Percentiles rank a stretch among this genome's conserved stretches.
phyloP scores from a whole-genome alignment of 2,888 invertebrate species.

The Eledone cirrhosa region DNA sequence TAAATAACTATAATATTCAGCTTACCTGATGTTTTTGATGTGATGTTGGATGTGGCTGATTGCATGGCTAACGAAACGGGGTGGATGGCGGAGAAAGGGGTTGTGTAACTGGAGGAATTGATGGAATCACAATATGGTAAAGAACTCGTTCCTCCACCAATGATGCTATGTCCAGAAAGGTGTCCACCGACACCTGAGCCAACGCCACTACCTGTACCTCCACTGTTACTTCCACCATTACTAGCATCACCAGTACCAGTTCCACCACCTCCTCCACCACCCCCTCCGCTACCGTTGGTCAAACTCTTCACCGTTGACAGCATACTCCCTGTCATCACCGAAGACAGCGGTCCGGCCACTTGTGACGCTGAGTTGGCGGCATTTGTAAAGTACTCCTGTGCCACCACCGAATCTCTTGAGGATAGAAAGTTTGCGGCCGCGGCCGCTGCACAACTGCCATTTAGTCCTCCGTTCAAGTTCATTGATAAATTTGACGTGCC shows the following conservation, averaged over 20 bases:
- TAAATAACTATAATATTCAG: too few species aligned
- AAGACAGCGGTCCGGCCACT: conserved; percentile 18
- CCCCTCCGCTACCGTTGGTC: neutral
- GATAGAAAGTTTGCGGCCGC: conserved; percentile 18
- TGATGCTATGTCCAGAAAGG: neutral
- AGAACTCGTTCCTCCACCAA: neutral
- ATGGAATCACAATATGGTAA: conserved; percentile 23
- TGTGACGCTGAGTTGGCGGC: conserved; percentile 25
- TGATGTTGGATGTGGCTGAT: neutral
- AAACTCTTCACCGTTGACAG: neutral
- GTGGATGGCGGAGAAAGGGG: conserved; percentile 20
- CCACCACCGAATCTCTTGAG: conserved; percentile 12
- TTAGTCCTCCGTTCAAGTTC: conserved; percentile 27
- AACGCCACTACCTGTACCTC: neutral
- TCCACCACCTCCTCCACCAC: conserved; percentile 19
- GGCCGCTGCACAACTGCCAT: conserved; percentile 25
- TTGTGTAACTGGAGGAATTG: neutral
- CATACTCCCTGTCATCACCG: neutral
- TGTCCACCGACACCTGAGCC: neutral
- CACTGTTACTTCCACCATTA: neutral
- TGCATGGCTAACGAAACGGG: conserved; percentile 17
- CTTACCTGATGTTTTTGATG: conserved; percentile 26
- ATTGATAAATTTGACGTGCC: conserved; percentile 19
- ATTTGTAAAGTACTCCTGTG: conserved; percentile 24
- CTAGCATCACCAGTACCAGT: neutral